Percentiles rank a stretch among this genome's conserved stretches.
These are phyloP conservation scores for Nothoprocta perdicaria DNA, from an alignment of 2,113 vertebrate genomes.

Conservation along the genomic window DNA sequence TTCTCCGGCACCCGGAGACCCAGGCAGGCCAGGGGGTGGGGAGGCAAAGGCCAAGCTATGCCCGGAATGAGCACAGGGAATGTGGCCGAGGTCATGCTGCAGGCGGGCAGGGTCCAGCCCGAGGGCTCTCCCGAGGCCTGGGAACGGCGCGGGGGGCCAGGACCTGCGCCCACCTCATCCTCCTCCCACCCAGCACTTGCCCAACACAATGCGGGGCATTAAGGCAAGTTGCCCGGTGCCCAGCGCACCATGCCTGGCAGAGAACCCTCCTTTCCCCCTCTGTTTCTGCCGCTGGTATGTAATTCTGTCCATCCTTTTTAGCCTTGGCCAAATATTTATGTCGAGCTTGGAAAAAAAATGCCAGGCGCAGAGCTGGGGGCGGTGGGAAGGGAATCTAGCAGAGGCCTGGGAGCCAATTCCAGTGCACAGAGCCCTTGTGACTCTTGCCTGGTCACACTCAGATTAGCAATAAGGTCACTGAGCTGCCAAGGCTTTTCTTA, in stretches of 20 bases:
- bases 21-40: constrained; percentile 34
- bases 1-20: neutral
- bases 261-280: neutral
- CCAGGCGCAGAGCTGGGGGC: constrained; percentile 15
- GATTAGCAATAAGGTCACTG: neutral
- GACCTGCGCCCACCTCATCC: constrained; percentile 69
- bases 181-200: constrained; percentile 42
- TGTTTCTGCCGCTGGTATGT: constrained; percentile 30
- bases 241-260: constrained; percentile 24
- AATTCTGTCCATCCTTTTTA: constrained; percentile 56
- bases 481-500: neutral
- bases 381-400: constrained; percentile 34
- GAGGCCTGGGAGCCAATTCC: constrained; percentile 32
- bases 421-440: neutral
- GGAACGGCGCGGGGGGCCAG: constrained; percentile 73
- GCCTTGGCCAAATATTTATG: constrained; percentile 64
- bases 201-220: constrained; percentile 47
- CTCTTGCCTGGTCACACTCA: constrained; percentile 6
- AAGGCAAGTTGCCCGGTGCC: constrained; percentile 18
- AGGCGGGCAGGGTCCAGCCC: constrained; percentile 6
- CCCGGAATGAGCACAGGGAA: constrained; percentile 68
- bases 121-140: constrained; percentile 54
- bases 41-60: constrained; percentile 50
- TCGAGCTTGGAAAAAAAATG: constrained; percentile 63
- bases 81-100: constrained; percentile 61